Evolutionary conservation across 64 coral and sea anemone genomes (phyloP), one percentile per base, ranked within the genome.

Genomic region (Porites lutea): DNA sequence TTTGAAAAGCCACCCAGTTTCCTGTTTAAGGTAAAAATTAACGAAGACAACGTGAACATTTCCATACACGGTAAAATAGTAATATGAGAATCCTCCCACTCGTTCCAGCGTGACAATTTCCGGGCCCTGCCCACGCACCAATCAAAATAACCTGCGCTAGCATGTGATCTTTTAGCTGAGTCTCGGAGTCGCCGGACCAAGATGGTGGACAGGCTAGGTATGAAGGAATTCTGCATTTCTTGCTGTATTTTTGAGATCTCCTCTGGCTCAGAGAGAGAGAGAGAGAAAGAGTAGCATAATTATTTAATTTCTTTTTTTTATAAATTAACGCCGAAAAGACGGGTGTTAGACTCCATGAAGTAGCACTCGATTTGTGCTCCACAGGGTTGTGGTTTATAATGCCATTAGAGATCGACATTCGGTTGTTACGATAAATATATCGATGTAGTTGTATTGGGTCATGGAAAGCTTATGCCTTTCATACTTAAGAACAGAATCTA

Each of bases 191-290:
- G 19, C 27, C 8, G 74, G 60, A 21, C 13, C 92, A 97, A 97
- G 58, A 97, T 97, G 95, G 92, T 97, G 95, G 95, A 97, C 55
- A 74, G 95, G 46, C 77, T 97, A 49, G 95, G 95, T 97, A 91
- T 75, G 79, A 83, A 22, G 64, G 78, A 91, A 93, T 22, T 78
- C 82, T 23, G 13, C 57, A 50, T 65, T 91, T 94, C 22, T 52
- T 57, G 15, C 57, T 15, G 54, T 16, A 47, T 21, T 69, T 16
- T 21, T 8, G 12, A 2, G 70, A 37, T 49, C 13, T 48, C 53
- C 60, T 21, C 52, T 13, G 52, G 16, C 13, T 18, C 27, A 37
- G 27, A 37, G 27, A 37, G 27, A 37, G 27, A 37, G 27, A 37
- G 27, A 12, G 13, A 52, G 67, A 19, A 10, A 11, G n/a, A 47